These are phyloP conservation scores for Psephotus haematonotus DNA, from an alignment of 2,113 vertebrate species.

Conservation along the genomic window DNA sequence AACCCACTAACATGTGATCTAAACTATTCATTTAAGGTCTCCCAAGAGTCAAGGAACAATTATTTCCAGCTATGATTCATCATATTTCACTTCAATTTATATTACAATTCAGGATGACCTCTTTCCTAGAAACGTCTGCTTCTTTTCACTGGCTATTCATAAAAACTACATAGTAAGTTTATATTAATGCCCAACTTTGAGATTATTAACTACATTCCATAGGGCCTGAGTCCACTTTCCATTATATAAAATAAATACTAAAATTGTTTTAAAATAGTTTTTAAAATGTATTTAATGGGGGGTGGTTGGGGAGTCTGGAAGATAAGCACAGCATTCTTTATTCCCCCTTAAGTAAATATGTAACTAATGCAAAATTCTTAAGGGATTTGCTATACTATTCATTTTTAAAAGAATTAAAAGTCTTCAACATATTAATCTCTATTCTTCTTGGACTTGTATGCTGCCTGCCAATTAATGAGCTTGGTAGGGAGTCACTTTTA, in stretches of 20 bases:
- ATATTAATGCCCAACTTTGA: not conserved
- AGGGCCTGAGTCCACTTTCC: not conserved
- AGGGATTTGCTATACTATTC: not conserved
- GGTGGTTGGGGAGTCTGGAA: rapidly evolving
- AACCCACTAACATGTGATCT: not conserved
- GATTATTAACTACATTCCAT: not conserved
- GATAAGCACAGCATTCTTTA: not conserved
- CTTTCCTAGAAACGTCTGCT: not conserved
- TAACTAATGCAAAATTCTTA: not conserved
- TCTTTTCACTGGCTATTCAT: not conserved
- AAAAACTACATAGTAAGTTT: not conserved
- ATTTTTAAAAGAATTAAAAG: not conserved
- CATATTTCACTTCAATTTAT: not conserved
- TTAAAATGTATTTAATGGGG: not conserved
- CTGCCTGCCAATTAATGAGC: not conserved
- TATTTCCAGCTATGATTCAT: not conserved
- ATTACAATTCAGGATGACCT: not conserved
- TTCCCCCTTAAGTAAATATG: not conserved
- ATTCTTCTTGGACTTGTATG: not conserved
- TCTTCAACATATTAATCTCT: not conserved
- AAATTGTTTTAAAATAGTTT: rapidly evolving
- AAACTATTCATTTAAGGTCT: not conserved
- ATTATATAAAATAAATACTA: not conserved
- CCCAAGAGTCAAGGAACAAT: not conserved
- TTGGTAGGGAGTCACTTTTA: not conserved